Percentiles rank a stretch among this genome's conserved stretches.
phyloP scores from a whole-genome alignment of 2,888 invertebrate species.

The Drosophila suboccidentalis region DNA sequence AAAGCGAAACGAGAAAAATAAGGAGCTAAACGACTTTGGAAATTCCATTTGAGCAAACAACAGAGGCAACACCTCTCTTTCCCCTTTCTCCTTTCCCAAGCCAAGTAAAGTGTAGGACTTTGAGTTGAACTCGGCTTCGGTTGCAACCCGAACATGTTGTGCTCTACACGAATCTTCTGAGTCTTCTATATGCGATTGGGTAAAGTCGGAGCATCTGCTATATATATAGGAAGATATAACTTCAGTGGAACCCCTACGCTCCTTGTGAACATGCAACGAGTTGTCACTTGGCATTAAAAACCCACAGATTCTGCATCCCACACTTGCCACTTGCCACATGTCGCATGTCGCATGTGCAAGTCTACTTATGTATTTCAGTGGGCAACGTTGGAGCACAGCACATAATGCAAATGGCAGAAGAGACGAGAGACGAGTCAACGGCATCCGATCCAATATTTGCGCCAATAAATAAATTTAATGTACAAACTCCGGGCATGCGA shows the following conservation, averaged over 20 bases:
- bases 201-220: constrained; percentile 8
- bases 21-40: constrained; percentile 81
- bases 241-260: constrained; percentile 23
- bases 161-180: constrained; percentile 36
- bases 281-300: constrained; percentile 41
- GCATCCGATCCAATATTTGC: constrained; percentile 83
- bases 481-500: constrained; percentile 76
- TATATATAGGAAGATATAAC: constrained; percentile 15
- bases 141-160: constrained; percentile 25
- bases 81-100: background rate
- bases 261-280: constrained; percentile 25
- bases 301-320: constrained; percentile 20
- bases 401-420: constrained; percentile 70
- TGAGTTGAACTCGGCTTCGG: constrained; percentile 18
- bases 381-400: constrained; percentile 40
- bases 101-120: constrained; percentile 16
- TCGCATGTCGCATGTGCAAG: constrained; percentile 20
- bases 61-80: constrained; percentile 59
- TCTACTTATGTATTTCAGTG: constrained; percentile 31
- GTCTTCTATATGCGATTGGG: background rate
- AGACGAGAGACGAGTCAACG: constrained; percentile 50
- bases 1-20: constrained; percentile 81
- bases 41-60: constrained; percentile 81
- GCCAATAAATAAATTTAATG: constrained; percentile 83
- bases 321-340: constrained; percentile 4